Evolutionary conservation across 2,888 invertebrate genomes (phyloP).

Genomic region (Eupithecia vulgata): DNA sequence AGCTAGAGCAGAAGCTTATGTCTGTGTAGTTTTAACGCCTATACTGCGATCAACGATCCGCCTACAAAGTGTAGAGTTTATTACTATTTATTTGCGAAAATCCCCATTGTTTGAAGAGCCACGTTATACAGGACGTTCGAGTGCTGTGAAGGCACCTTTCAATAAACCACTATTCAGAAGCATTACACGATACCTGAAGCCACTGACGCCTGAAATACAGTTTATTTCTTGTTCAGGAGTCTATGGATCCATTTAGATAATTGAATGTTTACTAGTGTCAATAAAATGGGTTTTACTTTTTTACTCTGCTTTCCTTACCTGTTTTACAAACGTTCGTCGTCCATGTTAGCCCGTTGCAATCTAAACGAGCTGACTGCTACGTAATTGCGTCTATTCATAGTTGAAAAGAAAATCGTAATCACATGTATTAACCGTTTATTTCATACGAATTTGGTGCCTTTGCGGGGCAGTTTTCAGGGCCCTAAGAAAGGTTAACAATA

Average conservation of each 20-base stretch:
- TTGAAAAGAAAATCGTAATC: constrained; percentile 52
- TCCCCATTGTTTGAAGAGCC: neutral
- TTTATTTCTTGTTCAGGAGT: too few relatives aligned
- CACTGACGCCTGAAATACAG: too few relatives aligned
- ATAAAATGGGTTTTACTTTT: too few relatives aligned
- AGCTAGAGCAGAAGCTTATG: neutral
- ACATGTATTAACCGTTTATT: constrained; percentile 49
- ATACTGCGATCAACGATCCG: neutral
- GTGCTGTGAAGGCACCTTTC: neutral
- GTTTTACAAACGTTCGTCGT: neutral
- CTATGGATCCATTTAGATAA: too few relatives aligned
- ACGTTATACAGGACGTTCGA: neutral
- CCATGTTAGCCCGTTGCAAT: constrained; percentile 38
- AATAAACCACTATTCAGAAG: neutral
- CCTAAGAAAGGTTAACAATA: neutral
- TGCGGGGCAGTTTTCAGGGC: neutral
- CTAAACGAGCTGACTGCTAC: constrained; percentile 47
- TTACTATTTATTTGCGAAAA: too few relatives aligned
- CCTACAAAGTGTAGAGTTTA: neutral
- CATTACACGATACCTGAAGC: too few relatives aligned
- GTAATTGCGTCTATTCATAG: constrained; percentile 57
- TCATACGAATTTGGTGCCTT: constrained; percentile 37
- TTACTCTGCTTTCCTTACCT: neutral
- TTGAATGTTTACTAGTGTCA: too few relatives aligned
- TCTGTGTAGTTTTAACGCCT: neutral